Evolutionary conservation across 2,797 vertebrate genomes (phyloP), one percentile per base, ranked within the genome.

Genomic region (Remorina albescens): DNA sequence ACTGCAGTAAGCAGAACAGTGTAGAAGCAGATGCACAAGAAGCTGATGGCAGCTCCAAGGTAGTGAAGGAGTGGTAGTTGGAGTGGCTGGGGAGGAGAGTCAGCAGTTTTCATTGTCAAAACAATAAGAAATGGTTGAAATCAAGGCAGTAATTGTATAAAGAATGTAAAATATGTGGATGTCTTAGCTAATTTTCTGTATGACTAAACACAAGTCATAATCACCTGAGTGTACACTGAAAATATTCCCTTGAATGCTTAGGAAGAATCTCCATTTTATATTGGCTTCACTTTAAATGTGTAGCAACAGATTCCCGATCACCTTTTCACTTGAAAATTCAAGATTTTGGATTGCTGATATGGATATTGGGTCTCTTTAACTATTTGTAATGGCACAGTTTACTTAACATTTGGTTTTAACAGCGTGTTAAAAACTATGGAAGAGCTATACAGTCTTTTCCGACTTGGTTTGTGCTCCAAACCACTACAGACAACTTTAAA

Each of bases 1-100:
- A 96, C 89, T 0, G 39, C 21, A 0, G 94, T 94, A 70, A 95
- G 90, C 66, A 95, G 81, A 18, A 80, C n/a, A 0, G 75, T 87
- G 88, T 95, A 96, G 88, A 93, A 92, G 76, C 94, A 96, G 82
- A 91, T 58, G 42, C 90, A 93, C 4, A 67, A 18, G 78, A 96
- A 95, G 65, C 94, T 94, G 67, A 94, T 15, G 12, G 91, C 94
- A 12, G 95, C 95, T 51, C 94, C 94, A 2, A 95, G 37, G 81
- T 92, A 89, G 88, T 96, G 95, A 51, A 89, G 80, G 55, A 94
- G 55, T 1, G 57, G 0, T 62, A 95, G 64, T 67, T 90, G 68
- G 2, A 2, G 23, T 0, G 92, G 91, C 95, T 95, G 85, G 36
- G 78, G 63, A 67, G 56, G 34, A 73, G 36, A 72, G 12, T 34